Base-by-base conservation (phyloP, 2,113 vertebrate species). In the Ceyx margarethae region DNA sequence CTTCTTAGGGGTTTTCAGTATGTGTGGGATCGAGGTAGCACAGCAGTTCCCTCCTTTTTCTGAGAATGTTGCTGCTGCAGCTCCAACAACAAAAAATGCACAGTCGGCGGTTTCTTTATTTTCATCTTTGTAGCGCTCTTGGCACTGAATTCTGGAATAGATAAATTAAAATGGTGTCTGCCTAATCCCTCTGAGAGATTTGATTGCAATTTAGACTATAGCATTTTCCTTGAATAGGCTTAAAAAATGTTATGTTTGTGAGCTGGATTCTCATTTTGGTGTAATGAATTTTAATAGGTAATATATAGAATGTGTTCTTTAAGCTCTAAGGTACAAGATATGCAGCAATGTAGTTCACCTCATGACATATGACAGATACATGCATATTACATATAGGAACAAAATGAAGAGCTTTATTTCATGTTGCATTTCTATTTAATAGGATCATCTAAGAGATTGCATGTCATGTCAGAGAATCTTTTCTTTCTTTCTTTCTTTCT, bases 141-240 rank as follows among this genome's bases (percentile, higher is more conserved):
- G 94, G 93, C 91, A 94, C 50, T 0, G 21, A 65, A 81, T 78
- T 95, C 91, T 82, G 89, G 90, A 96, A 95, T 66, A 82, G 94
- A 95, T 96, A 91, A 96, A 97, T 96, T 97, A 97, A 97, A 96
- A 95, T 91, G 85, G 81, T 95, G 92, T 94, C 95, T 94, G 69
- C 50, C 50, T 97, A 95, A 97, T 96, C 87, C 93, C 89, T 95
- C 79, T 1, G 76, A 97, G 89, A 96, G 71, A 93, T 91, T 95
- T 95, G 91, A 91, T 90, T 95, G 66, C 84, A 93, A 74, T 56
- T 85, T 89, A 80, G 68, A 75, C 84, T 74, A 60, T 25, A 94
- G 29, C 13, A 58, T 95, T 96, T 96, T 94, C 72, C 71, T 97
- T 93, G 75, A 94, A 90, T 40, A 88, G 21, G 40, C 64, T 96